Percentiles rank a stretch among this genome's conserved stretches.
Evolutionary conservation across 2,113 vertebrate genomes (phyloP).

Genomic region (Passer montanus): DNA sequence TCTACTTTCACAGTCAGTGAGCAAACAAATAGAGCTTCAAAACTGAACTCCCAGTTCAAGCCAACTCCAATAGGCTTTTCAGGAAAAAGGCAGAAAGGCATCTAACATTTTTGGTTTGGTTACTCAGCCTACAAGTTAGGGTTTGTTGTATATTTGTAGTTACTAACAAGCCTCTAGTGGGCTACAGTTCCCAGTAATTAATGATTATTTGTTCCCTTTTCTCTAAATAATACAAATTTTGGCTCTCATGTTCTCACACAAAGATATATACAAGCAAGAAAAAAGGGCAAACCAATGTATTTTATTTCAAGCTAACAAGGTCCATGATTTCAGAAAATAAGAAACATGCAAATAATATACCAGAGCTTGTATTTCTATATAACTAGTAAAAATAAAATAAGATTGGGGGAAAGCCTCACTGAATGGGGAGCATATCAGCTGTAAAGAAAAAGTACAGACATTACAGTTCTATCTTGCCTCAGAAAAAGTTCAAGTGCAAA

Average conservation of each 20-base stretch:
- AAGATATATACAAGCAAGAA: background rate
- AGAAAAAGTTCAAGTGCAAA: background rate
- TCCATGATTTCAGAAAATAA: background rate
- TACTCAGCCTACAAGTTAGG: background rate
- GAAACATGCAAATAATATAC: background rate
- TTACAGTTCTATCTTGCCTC: background rate
- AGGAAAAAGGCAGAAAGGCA: background rate
- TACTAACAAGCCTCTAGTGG: background rate
- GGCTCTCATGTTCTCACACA: background rate
- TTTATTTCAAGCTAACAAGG: slow-evolving; percentile 10
- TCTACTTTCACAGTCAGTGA: background rate
- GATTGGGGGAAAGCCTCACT: background rate
- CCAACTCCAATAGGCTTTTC: background rate
- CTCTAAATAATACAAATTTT: background rate
- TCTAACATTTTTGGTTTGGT: background rate
- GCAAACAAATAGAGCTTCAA: slow-evolving; percentile 3
- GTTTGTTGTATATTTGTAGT: background rate
- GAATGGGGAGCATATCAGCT: background rate
- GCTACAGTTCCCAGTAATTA: slow-evolving; percentile 2
- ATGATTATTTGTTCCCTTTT: background rate
- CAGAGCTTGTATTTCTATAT: background rate
- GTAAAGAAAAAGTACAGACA: background rate
- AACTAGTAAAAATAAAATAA: background rate
- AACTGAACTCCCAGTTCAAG: background rate
- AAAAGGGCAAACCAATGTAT: background rate